These are phyloP conservation scores for Triplophysa tibetana DNA, from an alignment of 2,113 vertebrate species.

Conservation along the genomic window DNA sequence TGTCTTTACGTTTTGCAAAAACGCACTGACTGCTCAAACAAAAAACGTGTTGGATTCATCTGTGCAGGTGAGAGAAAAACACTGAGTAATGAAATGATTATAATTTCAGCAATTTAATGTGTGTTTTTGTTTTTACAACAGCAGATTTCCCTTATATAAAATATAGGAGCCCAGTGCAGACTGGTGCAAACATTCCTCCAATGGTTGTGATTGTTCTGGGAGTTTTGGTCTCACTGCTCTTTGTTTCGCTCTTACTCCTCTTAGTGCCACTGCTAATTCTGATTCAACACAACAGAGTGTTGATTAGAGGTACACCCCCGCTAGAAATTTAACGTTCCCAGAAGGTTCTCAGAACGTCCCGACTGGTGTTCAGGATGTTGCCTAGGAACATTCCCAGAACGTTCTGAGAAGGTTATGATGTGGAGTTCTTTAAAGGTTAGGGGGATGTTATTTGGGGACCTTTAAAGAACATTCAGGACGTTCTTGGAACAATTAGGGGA, in stretches of 20 bases:
- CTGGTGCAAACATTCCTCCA: background rate
- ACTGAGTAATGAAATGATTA: background rate
- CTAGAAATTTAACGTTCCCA: too few species aligned
- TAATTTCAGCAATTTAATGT: background rate
- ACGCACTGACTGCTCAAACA: conserved; percentile 41
- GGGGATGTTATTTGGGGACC: too few species aligned
- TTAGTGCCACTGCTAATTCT: conserved; percentile 1
- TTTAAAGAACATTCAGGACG: too few species aligned
- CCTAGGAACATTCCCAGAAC: too few species aligned
- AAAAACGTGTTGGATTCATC: conserved; percentile 45
- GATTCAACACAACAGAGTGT: conserved; percentile 3
- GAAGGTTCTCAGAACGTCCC: too few species aligned
- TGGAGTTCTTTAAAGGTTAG: too few species aligned
- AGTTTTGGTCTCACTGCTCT: conserved; percentile 4
- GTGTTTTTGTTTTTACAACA: background rate
- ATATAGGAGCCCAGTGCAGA: background rate
- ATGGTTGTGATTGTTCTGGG: conserved; percentile 13
- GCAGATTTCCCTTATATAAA: background rate
- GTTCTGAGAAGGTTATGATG: too few species aligned
- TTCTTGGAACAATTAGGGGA: too few species aligned
- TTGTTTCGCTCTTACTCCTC: conserved; percentile 3
- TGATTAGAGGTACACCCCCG: conserved; percentile 36
- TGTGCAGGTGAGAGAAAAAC: conserved; percentile 46
- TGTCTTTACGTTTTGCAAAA: conserved; percentile 42
- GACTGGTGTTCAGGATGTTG: too few species aligned